Evolutionary conservation across 2,888 invertebrate genomes (phyloP), one percentile per base, ranked within the genome.

Genomic region (Caenorhabditis sp.): DNA sequence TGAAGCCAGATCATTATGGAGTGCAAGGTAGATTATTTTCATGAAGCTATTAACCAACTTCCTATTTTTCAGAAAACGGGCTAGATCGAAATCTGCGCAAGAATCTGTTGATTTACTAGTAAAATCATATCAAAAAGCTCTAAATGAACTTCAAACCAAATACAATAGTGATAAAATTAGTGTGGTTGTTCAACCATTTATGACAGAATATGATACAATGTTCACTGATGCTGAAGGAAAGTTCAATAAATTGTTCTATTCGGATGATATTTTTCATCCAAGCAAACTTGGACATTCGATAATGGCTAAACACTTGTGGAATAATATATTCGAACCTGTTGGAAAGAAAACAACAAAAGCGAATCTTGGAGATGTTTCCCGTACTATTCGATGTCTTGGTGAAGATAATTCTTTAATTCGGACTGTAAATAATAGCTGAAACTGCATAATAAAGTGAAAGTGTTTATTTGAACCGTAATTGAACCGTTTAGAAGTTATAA

Each of bases 241-340:
- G 52, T 73, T 68, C 54, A 80, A 78, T 57, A 53, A 68, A 2
- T 36, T 62, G 3, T 81, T 79, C 67, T 82, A 82, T 63, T 79
- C 79, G n/a, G 59, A 69, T 1, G 84, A 84, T 54, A 66, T 77
- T 7, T 84, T 84, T 75, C 84, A 84, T 70, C 67, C 83, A 57
- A 70, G 80, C 56, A 78, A 78, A 59, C 70, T 77, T 21, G 84
- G 84, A 12, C 81, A 84, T 56, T 76, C 78, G 1, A 73, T 80
- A 12, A 27, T 79, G 14, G 80, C 83, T 2, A 78, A 74, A 57
- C 57, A 64, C 20, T 63, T 80, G 23, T 84, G 84, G 84, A 80
- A 82, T 38, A 77, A 76, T 69, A 76, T 84, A 12, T 66, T 84
- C n/a, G 77, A 83, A 58, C 76, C 81, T 10, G 76, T 80, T 12